Percentiles rank a stretch among this genome's conserved stretches.
Conservation (phyloP, 1,140 invertebrate species). For the Danaus melanippus region DNA sequence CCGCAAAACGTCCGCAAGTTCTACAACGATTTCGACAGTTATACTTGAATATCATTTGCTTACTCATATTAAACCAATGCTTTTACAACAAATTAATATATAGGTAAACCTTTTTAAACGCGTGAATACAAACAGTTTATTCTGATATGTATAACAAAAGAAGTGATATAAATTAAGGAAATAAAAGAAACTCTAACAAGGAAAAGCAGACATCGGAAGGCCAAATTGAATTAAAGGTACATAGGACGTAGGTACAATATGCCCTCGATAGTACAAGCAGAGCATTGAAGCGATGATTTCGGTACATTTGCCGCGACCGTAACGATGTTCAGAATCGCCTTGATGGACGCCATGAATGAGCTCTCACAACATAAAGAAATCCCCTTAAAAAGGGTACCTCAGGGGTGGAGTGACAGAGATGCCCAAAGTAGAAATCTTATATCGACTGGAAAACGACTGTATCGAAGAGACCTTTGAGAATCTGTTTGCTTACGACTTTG, state of each 20-base stretch:
- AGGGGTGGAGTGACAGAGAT: conserved; percentile 55
- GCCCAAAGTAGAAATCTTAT: conserved; percentile 31
- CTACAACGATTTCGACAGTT: conserved; percentile 25
- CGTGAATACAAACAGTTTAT: no score
- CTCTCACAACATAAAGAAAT: conserved; percentile 73
- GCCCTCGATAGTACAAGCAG: conserved; percentile 39
- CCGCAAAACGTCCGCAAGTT: conserved; percentile 57
- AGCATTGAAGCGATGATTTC: conserved; percentile 69
- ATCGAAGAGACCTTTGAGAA: no score
- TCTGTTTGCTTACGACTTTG: neutral
- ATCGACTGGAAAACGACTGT: neutral
- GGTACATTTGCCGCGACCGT: conserved; percentile 69
- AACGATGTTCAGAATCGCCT: conserved; percentile 65
- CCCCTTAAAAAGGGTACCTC: conserved; percentile 70
- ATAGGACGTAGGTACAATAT: conserved; percentile 62
- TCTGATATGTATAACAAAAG: neutral
- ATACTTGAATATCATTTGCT: no score
- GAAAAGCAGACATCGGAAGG: conserved; percentile 14
- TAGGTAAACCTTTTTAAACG: no score
- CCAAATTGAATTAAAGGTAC: conserved; percentile 46
- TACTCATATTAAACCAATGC: no score
- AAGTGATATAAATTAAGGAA: conserved; percentile 1
- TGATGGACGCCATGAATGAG: conserved; percentile 71
- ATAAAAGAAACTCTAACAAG: conserved; percentile 10
- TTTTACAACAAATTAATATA: conserved; percentile 5